Evolutionary conservation across 2,113 vertebrate species (phyloP).

Genomic region (Pseudonaja textilis): DNA sequence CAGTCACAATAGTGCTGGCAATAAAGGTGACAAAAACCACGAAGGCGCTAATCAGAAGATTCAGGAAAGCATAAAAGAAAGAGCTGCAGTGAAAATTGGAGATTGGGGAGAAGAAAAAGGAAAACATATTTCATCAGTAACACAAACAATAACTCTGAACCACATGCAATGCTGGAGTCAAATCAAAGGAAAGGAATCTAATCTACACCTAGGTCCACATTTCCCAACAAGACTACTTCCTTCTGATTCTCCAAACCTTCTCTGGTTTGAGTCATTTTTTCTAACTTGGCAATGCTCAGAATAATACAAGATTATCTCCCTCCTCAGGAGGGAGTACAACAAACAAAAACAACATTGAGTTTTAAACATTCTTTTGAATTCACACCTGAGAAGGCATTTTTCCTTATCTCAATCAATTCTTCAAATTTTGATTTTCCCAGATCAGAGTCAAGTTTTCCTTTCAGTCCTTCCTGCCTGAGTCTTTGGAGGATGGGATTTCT

Average conservation of each 20-base stretch:
- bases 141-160: conserved; percentile 54
- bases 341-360: neutral
- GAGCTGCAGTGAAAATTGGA: conserved; percentile 68
- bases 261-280: neutral
- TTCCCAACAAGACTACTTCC: neutral
- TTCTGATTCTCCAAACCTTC: neutral
- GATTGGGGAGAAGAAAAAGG: conserved; percentile 16
- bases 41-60: conserved; percentile 86
- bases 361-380: neutral
- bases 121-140: conserved; percentile 51
- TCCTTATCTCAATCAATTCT: neutral
- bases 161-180: neutral
- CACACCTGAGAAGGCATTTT: neutral
- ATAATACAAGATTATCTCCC: neutral
- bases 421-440: neutral
- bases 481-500: neutral
- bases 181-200: neutral
- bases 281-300: neutral
- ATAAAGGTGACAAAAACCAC: conserved; percentile 88
- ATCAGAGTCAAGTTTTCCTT: neutral
- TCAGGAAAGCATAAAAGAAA: conserved; percentile 89
- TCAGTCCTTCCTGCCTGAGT: neutral
- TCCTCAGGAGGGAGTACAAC: neutral
- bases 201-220: neutral
- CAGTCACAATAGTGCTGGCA: conserved; percentile 90